Base-by-base conservation (phyloP, 1,140 invertebrate species). In the Vollenhovia emeryi region DNA sequence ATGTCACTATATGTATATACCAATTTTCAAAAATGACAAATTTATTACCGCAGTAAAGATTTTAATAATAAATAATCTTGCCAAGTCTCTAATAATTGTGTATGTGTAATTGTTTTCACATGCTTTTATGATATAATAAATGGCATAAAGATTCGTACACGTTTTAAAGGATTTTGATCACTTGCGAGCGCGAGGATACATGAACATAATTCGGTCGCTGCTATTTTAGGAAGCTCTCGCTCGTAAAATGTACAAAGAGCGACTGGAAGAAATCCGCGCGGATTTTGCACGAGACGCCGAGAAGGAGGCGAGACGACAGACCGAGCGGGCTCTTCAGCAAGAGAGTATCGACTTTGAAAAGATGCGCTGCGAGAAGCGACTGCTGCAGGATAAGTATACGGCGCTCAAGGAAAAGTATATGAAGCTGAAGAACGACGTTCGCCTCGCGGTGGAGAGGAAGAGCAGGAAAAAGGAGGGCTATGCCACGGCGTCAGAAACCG, bases 321-420 rank as follows among this genome's bases (percentile, higher is more conserved):
- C 91, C 33, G 96, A 91, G 33, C 95, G 84, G 52, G 93, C 68
- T 82, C 87, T 84, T 73, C 91, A 82, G 86, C 95, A 86, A 93
- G 96, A 93, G 91, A 96, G 87, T 86, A 95, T 85, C 80, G 96
- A 85, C 45, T 96, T 95, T 87, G 97, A 97, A 86, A 97, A 97
- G 89, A 92, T 97, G 55, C 95, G 96, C 2, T 97, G 96, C 89
- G 97, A 97, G 90, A 97, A 97, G 87, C 95, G 97, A 3, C 91
- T 97, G 21, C 87, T 98, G 0, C 96, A 97, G 86, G 97, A 98
- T 88, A 98, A 98, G 91, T 98, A 98, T 91, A 95, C 96, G n/a
- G 97, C 96, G 74, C 94, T 98, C 24, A 98, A 98, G 92, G 97
- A 98, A 88, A 98, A 98, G 91, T 97, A 98, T 90, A 95, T 97